Evolutionary conservation across 2,113 vertebrate species (phyloP).

Genomic region (Melanotaenia duboulayi): DNA sequence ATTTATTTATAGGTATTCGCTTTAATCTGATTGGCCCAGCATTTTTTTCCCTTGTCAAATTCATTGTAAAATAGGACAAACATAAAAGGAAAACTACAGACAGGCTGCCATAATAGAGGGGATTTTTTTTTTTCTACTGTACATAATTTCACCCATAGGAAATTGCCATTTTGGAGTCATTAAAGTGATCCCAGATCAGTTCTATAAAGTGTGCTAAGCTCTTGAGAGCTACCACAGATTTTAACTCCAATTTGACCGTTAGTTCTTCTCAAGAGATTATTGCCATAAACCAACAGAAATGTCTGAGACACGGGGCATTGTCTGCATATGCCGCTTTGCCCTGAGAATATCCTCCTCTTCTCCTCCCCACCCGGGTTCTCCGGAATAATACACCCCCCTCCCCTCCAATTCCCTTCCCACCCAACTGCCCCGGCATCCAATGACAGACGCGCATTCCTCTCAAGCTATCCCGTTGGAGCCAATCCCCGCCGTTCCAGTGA

Average conservation of each 20-base stretch:
- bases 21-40: constrained; percentile 21
- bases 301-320: constrained; percentile 67
- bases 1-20: constrained; percentile 62
- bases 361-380: constrained; percentile 74
- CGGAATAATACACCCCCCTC: constrained; percentile 68
- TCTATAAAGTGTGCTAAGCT: constrained; percentile 28
- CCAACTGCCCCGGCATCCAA: constrained; percentile 59
- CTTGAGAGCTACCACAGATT: constrained; percentile 36
- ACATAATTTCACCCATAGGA: constrained; percentile 13
- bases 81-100: neutral
- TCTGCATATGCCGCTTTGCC: constrained; percentile 64
- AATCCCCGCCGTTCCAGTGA: constrained; percentile 67
- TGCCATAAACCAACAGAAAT: constrained; percentile 49
- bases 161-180: constrained; percentile 22
- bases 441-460: constrained; percentile 54
- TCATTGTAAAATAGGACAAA: constrained; percentile 24
- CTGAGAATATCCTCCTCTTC: constrained; percentile 52
- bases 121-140: neutral
- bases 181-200: constrained; percentile 22
- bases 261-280: constrained; percentile 49
- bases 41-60: constrained; percentile 17
- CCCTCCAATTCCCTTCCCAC: constrained; percentile 9
- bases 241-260: constrained; percentile 45
- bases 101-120: neutral
- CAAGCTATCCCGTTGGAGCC: constrained; percentile 72